Evolutionary conservation across 2,113 vertebrate species (phyloP), one percentile per base, ranked within the genome.

Genomic region (Capreolus pygargus): DNA sequence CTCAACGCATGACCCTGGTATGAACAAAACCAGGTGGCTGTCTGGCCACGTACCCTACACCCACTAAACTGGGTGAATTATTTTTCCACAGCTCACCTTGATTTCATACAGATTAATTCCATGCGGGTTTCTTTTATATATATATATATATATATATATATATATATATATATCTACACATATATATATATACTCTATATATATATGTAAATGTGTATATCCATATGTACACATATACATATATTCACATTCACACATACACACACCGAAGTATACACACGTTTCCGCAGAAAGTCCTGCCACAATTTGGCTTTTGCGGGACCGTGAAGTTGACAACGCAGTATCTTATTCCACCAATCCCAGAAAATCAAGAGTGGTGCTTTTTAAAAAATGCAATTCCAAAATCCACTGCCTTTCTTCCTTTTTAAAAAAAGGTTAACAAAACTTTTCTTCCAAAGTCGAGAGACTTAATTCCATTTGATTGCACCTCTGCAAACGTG

Each of bases 401-500:
- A 86, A 98, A 54, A 89, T 84, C 97, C 79, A 89, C 96, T 67
- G 93, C 96, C 90, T 84, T 94, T 83, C 55, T 82, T 94, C 58
- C 10, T 83, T 84, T 98, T 95, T 10, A 94, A 97, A 98, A 96
- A 98, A 98, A 74, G 21, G 85, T 94, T 97, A 94, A 94, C 81
- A 83, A 98, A 97, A 98, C 97, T 96, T 85, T 45, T 94, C 98
- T 99, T 98, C 98, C 97, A 25, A 98, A 98, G 98, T 97, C 3
- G 96, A 94, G 98, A 98, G 98, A 98, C 97, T 98, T 97, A 39
- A 97, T 78, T 98, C 98, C 98, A 98, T 98, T 98, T 98, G 98
- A 98, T 98, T 97, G 98, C 98, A 97, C 98, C 98, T 98, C 98
- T 97, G 98, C 98, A 99, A 98, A 98, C 94, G 96, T 43, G 90